Percentiles rank a stretch among this genome's conserved stretches.
Conservation (phyloP, 2,888 invertebrate species). For the Microdon myrmicae region DNA sequence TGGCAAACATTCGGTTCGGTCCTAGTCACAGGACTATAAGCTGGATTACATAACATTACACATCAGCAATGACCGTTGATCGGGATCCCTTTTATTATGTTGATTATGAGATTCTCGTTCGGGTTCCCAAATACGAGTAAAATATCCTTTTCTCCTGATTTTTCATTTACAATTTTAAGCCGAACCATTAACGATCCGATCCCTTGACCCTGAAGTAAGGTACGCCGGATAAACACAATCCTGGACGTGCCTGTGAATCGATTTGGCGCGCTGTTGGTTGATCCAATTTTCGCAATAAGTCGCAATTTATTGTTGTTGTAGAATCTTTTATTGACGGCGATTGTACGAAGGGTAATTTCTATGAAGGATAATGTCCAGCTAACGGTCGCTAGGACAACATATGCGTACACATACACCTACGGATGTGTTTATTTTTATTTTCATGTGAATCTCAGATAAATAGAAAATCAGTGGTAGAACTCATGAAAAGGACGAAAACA, state of each 20-base stretch:
- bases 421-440: no score
- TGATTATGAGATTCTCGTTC: slow-evolving; percentile 32
- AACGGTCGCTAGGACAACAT: no score
- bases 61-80: slow-evolving; percentile 4
- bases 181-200: slow-evolving; percentile 17
- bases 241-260: slow-evolving; percentile 11
- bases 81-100: slow-evolving; percentile 42
- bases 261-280: slow-evolving; percentile 40
- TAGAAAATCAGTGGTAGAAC: no score
- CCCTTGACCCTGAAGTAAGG: background rate
- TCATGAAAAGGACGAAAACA: no score
- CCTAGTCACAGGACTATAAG: slow-evolving; percentile 13
- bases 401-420: no score
- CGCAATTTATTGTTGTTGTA: no score
- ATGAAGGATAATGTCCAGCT: no score
- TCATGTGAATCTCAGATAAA: no score
- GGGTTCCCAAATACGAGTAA: no score
- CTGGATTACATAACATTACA: slow-evolving; percentile 47
- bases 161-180: slow-evolving; percentile 22
- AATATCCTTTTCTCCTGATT: slow-evolving; percentile 29
- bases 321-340: no score
- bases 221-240: slow-evolving; percentile 33
- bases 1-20: slow-evolving; percentile 18
- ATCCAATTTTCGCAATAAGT: slow-evolving; percentile 27
- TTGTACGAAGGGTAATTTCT: no score